Evolutionary conservation across 1,140 invertebrate genomes (phyloP).

Genomic region (Penaeus vannamei): DNA sequence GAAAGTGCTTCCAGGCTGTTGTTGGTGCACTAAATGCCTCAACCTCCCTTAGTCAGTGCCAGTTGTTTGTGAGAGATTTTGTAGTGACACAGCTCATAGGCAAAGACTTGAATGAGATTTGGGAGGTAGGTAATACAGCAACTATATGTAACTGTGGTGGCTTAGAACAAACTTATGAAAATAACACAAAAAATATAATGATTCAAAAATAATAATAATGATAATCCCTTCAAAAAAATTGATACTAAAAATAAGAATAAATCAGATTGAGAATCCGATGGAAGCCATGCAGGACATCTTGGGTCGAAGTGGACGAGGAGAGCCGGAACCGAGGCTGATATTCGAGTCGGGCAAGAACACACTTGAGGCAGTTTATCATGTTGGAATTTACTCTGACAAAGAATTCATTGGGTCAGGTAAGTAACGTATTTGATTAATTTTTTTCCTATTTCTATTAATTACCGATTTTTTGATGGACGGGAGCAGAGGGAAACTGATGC

Average conservation of each 20-base stretch:
- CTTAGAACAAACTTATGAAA: not conserved
- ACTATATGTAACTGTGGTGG: not conserved
- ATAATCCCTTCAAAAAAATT: not conserved
- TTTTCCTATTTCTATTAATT: not conserved
- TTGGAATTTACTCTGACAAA: constrained; percentile 89
- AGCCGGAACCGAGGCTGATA: constrained; percentile 85
- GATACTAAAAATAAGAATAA: not conserved
- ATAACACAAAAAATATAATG: too few relatives aligned
- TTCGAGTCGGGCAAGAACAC: constrained; percentile 84
- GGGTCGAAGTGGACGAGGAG: constrained; percentile 73
- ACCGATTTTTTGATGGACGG: not conserved
- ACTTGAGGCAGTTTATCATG: constrained; percentile 84
- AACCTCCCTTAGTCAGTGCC: constrained; percentile 77
- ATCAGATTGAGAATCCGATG: constrained; percentile 81
- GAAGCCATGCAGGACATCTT: constrained; percentile 79
- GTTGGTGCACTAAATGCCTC: constrained; percentile 82
- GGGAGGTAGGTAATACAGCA: constrained; percentile 72
- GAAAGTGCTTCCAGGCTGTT: constrained; percentile 86
- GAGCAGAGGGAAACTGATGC: not conserved
- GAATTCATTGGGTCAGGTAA: constrained; percentile 86
- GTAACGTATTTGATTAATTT: constrained; percentile 23
- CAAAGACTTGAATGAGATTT: constrained; percentile 87
- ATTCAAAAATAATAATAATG: not conserved
- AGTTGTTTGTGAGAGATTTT: constrained; percentile 89
- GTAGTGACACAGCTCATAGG: constrained; percentile 85